phyloP scores from a whole-genome alignment of 2,888 invertebrate species.

The Myopa tessellatipennis region DNA sequence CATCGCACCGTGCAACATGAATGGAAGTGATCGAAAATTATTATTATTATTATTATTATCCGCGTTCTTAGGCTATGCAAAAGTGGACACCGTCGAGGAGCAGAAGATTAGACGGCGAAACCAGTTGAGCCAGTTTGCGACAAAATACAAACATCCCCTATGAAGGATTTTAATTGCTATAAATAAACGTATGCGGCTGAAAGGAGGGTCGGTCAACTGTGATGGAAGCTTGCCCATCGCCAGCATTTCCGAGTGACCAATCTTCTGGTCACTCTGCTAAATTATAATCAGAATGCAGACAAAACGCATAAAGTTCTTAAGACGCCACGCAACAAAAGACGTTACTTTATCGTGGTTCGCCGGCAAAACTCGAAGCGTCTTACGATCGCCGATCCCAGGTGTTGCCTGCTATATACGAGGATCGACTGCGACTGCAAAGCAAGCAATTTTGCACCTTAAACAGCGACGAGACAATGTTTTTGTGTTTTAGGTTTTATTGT shows the following conservation, averaged over 20 bases:
- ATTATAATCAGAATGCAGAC: conserved; percentile 23
- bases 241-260: neutral
- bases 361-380: too few relatives aligned
- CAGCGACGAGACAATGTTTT: neutral
- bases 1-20: conserved; percentile 23
- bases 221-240: conserved; percentile 40
- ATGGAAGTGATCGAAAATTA: conserved; percentile 21
- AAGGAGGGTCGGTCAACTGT: conserved; percentile 4
- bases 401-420: conserved; percentile 1
- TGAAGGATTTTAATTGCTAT: conserved; percentile 22
- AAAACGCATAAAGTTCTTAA: conserved; percentile 44
- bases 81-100: neutral
- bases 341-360: conserved; percentile 32
- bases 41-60: neutral
- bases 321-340: conserved; percentile 42
- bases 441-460: conserved; percentile 4
- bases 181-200: conserved; percentile 22
- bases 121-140: conserved; percentile 29
- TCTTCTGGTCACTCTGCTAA: conserved; percentile 25
- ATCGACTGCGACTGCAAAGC: conserved; percentile 15
- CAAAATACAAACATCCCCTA: conserved; percentile 22
- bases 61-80: neutral
- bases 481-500: conserved; percentile 3
- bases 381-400: conserved; percentile 20
- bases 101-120: conserved; percentile 17